A percentile compares a stretch with the other conserved stretches of the same genome.
phyloP scores from a whole-genome alignment of 2,113 vertebrate species.

The Zeus faber region DNA sequence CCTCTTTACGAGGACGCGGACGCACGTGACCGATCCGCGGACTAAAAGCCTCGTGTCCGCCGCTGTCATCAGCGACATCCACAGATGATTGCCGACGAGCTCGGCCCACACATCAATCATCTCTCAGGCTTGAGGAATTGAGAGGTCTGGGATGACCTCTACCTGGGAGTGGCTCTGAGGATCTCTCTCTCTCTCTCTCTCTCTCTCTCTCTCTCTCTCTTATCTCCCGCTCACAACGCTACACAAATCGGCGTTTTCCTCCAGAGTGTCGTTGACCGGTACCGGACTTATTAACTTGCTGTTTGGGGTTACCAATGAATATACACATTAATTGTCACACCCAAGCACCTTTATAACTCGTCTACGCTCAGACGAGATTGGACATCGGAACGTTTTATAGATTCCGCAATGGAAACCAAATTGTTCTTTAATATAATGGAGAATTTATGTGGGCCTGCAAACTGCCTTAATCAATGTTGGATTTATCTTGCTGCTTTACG shows the following conservation, averaged over 20 bases:
- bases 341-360: constrained; percentile 19
- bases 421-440: constrained; percentile 30
- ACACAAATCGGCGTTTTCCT: too few relatives aligned
- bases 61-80: constrained; percentile 29
- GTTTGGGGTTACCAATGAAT: neutral
- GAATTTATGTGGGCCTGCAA: constrained; percentile 9
- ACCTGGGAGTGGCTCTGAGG: neutral
- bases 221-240: neutral
- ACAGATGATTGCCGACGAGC: constrained; percentile 30
- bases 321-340: constrained; percentile 17
- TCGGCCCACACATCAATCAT: constrained; percentile 14
- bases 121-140: neutral
- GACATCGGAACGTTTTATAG: constrained; percentile 14
- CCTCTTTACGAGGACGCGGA: constrained; percentile 30
- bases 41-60: constrained; percentile 55
- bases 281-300: constrained; percentile 2
- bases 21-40: constrained; percentile 46
- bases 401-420: constrained; percentile 26
- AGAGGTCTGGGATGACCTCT: neutral
- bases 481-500: neutral
- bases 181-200: neutral
- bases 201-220: neutral
- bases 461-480: constrained; percentile 15
- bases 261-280: neutral
- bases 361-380: neutral